phyloP scores from a whole-genome alignment of 2,113 vertebrate species.

The Platanista minor region DNA sequence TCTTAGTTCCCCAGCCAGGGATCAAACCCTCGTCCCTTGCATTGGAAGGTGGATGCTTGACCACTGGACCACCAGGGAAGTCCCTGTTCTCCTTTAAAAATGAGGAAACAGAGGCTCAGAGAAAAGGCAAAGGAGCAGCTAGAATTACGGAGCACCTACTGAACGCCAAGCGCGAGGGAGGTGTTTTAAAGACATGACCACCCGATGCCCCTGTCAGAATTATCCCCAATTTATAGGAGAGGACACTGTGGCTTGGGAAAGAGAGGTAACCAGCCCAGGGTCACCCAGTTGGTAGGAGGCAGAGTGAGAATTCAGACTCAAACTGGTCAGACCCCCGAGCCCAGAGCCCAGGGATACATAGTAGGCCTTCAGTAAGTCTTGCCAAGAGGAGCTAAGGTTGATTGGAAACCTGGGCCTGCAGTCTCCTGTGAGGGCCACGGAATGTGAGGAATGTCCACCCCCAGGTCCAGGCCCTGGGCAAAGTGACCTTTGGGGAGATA shows the following conservation, averaged over 20 bases:
- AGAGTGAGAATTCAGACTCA: not conserved
- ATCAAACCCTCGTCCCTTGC: too few species aligned
- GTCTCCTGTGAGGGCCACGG: slow-evolving; percentile 2
- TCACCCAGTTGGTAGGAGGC: not conserved
- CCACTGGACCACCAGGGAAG: too few species aligned
- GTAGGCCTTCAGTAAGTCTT: not conserved
- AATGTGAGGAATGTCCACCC: slow-evolving; percentile 70
- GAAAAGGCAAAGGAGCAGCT: not conserved
- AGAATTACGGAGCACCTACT: not conserved
- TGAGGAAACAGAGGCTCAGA: not conserved
- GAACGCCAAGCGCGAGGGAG: not conserved
- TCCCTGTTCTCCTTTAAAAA: not conserved
- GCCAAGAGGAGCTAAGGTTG: not conserved
- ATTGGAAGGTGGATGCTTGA: too few species aligned
- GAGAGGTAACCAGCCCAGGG: not conserved
- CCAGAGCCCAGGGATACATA: not conserved
- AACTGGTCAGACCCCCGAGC: not conserved
- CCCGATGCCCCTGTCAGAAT: not conserved
- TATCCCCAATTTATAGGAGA: not conserved
- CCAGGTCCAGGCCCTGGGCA: slow-evolving; percentile 40
- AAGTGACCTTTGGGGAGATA: slow-evolving; percentile 72
- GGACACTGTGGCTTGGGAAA: not conserved
- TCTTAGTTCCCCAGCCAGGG: too few species aligned
- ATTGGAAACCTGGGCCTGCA: not conserved
- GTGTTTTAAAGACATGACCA: not conserved